These are phyloP conservation scores for Onychorhynchus coronatus DNA, from an alignment of 2,113 vertebrate genomes.

Conservation along the genomic window DNA sequence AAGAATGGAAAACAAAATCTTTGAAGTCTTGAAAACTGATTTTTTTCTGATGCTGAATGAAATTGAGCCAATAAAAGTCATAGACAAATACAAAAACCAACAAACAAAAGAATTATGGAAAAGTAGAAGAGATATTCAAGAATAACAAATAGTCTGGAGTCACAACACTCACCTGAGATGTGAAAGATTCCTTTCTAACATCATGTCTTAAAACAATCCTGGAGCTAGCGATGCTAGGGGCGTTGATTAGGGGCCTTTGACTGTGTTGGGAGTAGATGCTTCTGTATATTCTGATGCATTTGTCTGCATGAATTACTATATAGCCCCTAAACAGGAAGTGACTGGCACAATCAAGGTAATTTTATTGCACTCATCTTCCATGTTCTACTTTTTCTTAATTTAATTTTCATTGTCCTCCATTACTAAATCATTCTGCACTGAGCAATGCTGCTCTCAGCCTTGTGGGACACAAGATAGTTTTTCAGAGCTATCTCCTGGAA, in stretches of 20 bases:
- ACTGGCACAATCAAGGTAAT: neutral
- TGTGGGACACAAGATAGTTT: accelerated
- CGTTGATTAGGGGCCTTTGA: neutral
- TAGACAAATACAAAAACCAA: neutral
- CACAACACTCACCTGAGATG: neutral
- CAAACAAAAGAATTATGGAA: neutral
- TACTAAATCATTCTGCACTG: neutral
- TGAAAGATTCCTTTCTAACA: neutral
- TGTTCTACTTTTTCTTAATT: neutral
- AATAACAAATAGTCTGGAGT: neutral
- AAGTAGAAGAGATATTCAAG: neutral
- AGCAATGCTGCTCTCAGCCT: neutral
- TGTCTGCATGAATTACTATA: neutral
- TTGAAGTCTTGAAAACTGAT: neutral
- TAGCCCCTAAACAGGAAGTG: neutral
- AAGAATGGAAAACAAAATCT: neutral
- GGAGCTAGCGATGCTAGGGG: neutral
- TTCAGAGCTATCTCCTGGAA: neutral
- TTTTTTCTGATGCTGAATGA: neutral
- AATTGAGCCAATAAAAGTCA: neutral
- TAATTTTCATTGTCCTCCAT: neutral
- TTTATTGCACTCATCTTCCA: neutral
- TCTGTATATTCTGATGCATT: neutral
- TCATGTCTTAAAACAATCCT: neutral
- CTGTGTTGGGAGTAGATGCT: neutral